Evolutionary conservation across 2,888 invertebrate species (phyloP).

Genomic region (Horisme vitalbata): DNA sequence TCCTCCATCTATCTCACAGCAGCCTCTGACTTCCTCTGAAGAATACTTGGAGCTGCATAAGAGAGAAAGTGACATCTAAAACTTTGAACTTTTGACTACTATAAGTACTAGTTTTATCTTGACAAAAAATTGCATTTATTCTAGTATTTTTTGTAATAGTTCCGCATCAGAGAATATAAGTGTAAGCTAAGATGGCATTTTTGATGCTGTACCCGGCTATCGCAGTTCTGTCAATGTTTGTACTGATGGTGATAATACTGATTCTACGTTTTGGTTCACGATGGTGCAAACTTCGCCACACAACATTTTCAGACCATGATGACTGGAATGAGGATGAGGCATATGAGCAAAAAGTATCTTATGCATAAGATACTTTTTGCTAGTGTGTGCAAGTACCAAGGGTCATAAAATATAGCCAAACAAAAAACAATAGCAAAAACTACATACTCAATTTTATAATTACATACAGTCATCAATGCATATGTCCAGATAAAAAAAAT

Average conservation of each 20-base stretch:
- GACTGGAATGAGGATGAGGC: constrained; percentile 86
- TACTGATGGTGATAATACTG: constrained; percentile 88
- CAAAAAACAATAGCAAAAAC: too few relatives aligned
- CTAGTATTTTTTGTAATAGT: too few relatives aligned
- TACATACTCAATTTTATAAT: too few relatives aligned
- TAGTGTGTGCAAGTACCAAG: too few relatives aligned
- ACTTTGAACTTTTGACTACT: neutral
- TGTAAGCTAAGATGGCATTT: constrained; percentile 87
- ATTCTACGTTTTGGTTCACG: constrained; percentile 89
- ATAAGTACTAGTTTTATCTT: too few relatives aligned
- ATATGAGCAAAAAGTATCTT: constrained; percentile 85
- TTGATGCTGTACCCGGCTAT: constrained; percentile 91
- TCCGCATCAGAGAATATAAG: too few relatives aligned
- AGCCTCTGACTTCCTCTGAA: constrained; percentile 70
- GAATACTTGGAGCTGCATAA: constrained; percentile 87
- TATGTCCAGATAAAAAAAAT: too few relatives aligned
- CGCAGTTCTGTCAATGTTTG: constrained; percentile 87
- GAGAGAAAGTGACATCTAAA: constrained; percentile 92
- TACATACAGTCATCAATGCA: too few relatives aligned
- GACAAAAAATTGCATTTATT: too few relatives aligned
- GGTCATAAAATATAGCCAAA: too few relatives aligned
- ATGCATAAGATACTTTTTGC: constrained; percentile 77
- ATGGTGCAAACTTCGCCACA: constrained; percentile 87
- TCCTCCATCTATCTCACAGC: constrained; percentile 62
- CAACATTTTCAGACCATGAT: constrained; percentile 84